phyloP scores from a whole-genome alignment of 2,113 vertebrate species.

The Haemorhous mexicanus region DNA sequence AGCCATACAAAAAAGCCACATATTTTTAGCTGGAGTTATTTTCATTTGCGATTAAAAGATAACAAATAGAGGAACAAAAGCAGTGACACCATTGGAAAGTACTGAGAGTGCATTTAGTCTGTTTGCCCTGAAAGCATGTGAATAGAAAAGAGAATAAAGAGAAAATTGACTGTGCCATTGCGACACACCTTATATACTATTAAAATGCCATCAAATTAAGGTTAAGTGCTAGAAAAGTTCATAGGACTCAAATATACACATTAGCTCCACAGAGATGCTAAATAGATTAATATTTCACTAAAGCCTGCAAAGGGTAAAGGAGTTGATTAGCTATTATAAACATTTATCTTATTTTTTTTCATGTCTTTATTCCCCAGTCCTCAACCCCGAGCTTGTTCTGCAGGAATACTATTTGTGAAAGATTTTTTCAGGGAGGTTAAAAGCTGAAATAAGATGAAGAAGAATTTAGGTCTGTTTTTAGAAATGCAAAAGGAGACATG shows the following conservation, averaged over 20 bases:
- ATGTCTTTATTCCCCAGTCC: neutral
- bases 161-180: neutral
- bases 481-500: neutral
- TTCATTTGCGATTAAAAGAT: constrained; percentile 14
- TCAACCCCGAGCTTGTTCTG: neutral
- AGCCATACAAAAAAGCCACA: neutral
- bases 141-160: constrained; percentile 5
- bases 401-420: neutral
- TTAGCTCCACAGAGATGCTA: neutral
- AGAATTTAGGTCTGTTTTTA: neutral
- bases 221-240: neutral
- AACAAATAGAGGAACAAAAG: constrained; percentile 29
- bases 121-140: neutral
- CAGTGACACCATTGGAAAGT: neutral
- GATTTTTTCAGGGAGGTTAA: neutral
- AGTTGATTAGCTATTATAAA: neutral
- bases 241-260: neutral
- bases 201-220: constrained; percentile 7
- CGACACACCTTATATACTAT: neutral
- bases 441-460: neutral
- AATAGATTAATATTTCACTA: neutral
- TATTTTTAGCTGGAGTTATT: neutral
- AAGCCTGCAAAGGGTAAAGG: neutral
- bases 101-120: neutral
- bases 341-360: neutral